Base-by-base conservation (phyloP, 1,140 invertebrate genomes). In the Heliothis subflexa region DNA sequence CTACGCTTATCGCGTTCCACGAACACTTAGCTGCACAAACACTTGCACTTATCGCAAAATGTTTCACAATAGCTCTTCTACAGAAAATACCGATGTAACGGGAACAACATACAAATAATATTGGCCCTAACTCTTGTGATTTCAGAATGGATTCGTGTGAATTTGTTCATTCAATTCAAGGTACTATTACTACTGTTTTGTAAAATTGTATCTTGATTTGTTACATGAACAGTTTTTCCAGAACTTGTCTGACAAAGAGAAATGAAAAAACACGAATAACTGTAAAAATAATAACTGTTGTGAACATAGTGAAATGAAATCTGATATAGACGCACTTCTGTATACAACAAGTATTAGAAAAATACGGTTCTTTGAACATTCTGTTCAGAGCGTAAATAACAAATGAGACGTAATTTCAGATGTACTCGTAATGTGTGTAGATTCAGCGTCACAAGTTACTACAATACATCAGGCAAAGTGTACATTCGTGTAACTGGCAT, bases 1-100 rank as follows among this genome's bases (percentile, higher is more conserved):
- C 66, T 75, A 45, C 73, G 86, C 84, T 90, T 94, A 94, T 93
- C 91, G 82, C 76, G 81, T 94, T 93, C 93, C 87, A 90, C 87
- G 91, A 94, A 94, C 84, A 82, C 85, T 72, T 83, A 68, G 74
- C 74, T 77, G 82, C 81, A 82, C 86, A 89, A 89, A 90, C 90
- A 90, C 87, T 88, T 87, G 81, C 82, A 85, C 79, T 88, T 91
- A 91, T 93, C 87, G 89, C 87, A 79, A 91, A 91, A 87, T 86
- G 86, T 90, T 92, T 89, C 89, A 88, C 86, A 90, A 82, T 83
- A 71, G 64, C 68, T 66, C 28, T 75, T 78, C 78, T 79, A 78
- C 50, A 78, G 66, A 78, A 79, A 78, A 50, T 77, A 18, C 28
- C 73, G 50, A 64, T 77, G 55, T 45, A 54, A 10, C 18, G n/a